These are phyloP conservation scores for Sigmodon hispidus DNA, from an alignment of 2,113 vertebrate genomes.

Conservation along the genomic window DNA sequence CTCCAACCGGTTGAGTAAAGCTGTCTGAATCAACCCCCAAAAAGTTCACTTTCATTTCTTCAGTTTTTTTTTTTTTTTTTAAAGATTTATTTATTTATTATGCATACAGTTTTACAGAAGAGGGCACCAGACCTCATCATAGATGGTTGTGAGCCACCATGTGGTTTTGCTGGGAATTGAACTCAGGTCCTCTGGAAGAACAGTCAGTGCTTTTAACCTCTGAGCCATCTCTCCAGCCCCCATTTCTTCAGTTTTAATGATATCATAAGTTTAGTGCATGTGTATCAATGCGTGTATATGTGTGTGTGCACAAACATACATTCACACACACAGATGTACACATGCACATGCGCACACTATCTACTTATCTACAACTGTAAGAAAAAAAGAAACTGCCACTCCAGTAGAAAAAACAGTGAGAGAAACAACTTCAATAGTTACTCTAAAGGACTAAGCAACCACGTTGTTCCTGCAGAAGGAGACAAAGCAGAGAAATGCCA, in stretches of 20 bases:
- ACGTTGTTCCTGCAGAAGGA: neutral
- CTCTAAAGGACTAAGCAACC: conserved; percentile 29
- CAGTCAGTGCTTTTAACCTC: too few relatives aligned
- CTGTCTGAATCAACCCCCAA: conserved; percentile 84
- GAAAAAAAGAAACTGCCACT: conserved; percentile 23
- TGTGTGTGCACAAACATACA: neutral
- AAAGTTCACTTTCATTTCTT: conserved; percentile 71
- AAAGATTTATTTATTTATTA: too few relatives aligned
- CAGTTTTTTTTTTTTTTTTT: too few relatives aligned
- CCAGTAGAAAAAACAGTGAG: conserved; percentile 6
- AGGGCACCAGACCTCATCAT: too few relatives aligned
- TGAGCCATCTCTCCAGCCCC: too few relatives aligned
- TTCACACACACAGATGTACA: neutral
- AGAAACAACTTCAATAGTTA: neutral
- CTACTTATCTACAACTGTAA: neutral
- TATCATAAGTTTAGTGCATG: neutral
- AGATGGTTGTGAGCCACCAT: too few relatives aligned
- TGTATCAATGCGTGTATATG: accelerated
- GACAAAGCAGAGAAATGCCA: neutral
- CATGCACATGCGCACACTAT: neutral
- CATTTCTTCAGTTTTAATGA: conserved; percentile 70
- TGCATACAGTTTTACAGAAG: too few relatives aligned
- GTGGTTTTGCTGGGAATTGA: too few relatives aligned
- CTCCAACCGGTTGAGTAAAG: conserved; percentile 89
- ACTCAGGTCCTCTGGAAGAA: too few relatives aligned